phyloP scores from a whole-genome alignment of 2,113 vertebrate genomes.

The Prionailurus viverrinus region DNA sequence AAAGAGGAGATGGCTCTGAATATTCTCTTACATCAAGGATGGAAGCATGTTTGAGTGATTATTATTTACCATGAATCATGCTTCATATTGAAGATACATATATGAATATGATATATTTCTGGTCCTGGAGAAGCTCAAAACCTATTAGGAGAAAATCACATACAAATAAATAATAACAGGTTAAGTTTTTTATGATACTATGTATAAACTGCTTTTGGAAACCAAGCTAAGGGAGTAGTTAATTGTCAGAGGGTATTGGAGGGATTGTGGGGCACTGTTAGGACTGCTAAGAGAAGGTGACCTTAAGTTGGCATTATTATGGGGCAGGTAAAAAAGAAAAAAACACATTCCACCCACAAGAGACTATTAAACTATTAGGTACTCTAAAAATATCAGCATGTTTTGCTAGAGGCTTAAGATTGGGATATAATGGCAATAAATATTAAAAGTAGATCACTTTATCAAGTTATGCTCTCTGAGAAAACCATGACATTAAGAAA shows the following conservation, averaged over 20 bases:
- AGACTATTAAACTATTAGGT: neutral
- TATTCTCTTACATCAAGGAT: neutral
- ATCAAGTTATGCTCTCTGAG: constrained; percentile 20
- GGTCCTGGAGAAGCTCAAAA: neutral
- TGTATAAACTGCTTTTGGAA: neutral
- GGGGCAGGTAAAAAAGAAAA: neutral
- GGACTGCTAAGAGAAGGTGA: neutral
- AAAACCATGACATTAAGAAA: constrained; percentile 16
- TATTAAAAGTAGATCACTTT: constrained; percentile 1
- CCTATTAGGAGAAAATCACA: neutral
- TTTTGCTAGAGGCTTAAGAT: neutral
- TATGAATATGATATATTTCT: neutral
- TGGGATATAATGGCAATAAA: neutral
- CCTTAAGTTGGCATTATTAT: neutral
- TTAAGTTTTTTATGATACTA: neutral
- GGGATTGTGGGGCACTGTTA: rapidly evolving
- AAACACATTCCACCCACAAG: neutral
- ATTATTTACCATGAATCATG: neutral
- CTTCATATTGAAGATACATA: neutral
- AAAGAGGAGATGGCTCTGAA: neutral
- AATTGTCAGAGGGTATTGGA: neutral
- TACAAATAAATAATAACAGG: neutral
- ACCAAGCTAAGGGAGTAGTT: neutral
- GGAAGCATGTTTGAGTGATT: neutral
- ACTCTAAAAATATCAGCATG: neutral